A percentile compares a stretch with the other conserved stretches of the same genome.
Evolutionary conservation across 2,888 invertebrate genomes (phyloP).

Genomic region (Epirrhoe tristata): DNA sequence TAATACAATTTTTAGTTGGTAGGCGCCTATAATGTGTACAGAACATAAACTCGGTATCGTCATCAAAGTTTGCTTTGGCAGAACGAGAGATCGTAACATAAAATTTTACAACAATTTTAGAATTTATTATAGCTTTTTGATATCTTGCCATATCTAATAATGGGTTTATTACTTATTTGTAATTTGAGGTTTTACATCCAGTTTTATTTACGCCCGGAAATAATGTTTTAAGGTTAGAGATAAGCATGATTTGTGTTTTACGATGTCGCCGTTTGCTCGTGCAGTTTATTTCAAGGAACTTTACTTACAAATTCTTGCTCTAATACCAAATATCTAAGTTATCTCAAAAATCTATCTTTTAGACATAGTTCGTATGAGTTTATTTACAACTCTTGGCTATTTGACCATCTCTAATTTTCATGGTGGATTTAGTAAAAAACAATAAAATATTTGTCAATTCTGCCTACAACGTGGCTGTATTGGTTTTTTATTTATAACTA

Average conservation of each 20-base stretch:
- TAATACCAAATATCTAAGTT: background rate
- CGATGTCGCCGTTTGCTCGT: slow-evolving; percentile 18
- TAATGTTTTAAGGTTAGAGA: slow-evolving; percentile 40
- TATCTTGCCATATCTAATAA: slow-evolving; percentile 76
- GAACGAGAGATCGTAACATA: slow-evolving; percentile 75
- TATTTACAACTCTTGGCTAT: no score
- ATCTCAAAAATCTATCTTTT: background rate
- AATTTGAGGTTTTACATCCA: slow-evolving; percentile 65
- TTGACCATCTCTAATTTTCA: no score
- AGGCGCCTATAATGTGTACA: slow-evolving; percentile 10
- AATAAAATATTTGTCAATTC: no score
- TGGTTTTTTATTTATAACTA: no score
- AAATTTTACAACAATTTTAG: slow-evolving; percentile 82
- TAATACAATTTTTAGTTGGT: background rate
- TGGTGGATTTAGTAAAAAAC: no score
- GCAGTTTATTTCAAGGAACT: slow-evolving; percentile 11
- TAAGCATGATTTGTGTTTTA: slow-evolving; percentile 41
- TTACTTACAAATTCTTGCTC: slow-evolving; percentile 1
- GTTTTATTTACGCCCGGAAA: slow-evolving; percentile 50
- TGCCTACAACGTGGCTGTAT: no score
- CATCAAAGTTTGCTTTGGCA: slow-evolving; percentile 71
- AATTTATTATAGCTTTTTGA: slow-evolving; percentile 78
- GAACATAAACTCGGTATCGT: slow-evolving; percentile 66
- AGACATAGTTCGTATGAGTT: background rate
- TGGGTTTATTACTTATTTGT: slow-evolving; percentile 74